Conservation (phyloP, 1,140 invertebrate species). For the Tetranychus cinnabarinus region DNA sequence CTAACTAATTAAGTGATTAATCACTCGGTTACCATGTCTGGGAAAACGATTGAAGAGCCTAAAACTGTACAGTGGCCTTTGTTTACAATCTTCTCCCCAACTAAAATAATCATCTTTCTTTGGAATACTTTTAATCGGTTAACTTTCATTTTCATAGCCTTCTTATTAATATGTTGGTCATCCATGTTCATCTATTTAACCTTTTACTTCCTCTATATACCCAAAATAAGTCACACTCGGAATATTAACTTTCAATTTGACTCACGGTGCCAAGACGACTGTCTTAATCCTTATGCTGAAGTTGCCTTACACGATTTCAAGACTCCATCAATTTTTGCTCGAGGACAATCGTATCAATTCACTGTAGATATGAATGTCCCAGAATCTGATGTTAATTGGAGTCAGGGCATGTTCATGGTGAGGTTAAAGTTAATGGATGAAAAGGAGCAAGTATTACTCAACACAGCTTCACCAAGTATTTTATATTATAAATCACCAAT, state of each 20-base stretch:
- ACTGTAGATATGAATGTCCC: conserved; percentile 1
- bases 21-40: no score
- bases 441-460: not conserved
- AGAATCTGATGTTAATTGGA: conserved; percentile 5
- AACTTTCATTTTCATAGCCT: not conserved
- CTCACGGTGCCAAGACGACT: not conserved
- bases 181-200: conserved; percentile 2
- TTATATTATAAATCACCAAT: conserved; percentile 1
- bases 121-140: not conserved
- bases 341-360: conserved; percentile 2
- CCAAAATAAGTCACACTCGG: not conserved
- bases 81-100: conserved; percentile 7
- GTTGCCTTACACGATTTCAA: not conserved
- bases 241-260: conserved; percentile 4
- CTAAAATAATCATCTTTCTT: not conserved
- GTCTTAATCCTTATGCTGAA: not conserved
- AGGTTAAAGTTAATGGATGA: conserved; percentile 1
- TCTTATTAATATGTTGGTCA: conserved; percentile 1
- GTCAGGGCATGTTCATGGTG: conserved; percentile 5
- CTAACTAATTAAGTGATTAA: no score
- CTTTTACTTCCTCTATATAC: conserved; percentile 3
- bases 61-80: no score
- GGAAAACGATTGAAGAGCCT: no score
- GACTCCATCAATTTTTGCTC: not conserved
- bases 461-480: not conserved